Base-by-base conservation (phyloP, 23 tunicate genomes). In the Clavelina lepadiformis region DNA sequence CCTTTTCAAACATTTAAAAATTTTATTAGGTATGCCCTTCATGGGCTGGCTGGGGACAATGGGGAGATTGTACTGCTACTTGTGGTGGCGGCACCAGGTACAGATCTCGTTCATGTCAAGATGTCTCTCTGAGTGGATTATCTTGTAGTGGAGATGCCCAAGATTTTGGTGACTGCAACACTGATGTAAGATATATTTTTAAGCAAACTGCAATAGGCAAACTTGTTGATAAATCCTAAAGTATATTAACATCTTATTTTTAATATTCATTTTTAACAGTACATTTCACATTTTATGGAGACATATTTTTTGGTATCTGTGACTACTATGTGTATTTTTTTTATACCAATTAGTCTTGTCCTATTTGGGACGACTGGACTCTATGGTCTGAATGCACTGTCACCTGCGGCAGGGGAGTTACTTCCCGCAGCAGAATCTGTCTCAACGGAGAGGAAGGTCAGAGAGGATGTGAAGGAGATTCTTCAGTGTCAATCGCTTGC, bases 381-480 rank as follows among this genome's bases (percentile, higher is more conserved):
- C 19, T 35, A 15, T 80, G 87, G 87, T 59, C 72, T 15, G 49
- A 34, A 3, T 80, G 87, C 78, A 49, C 65, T 26, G 66, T 60
- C 18, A 26, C 78, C 24, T 80, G 87, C 38, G 72, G 78, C 13
- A 35, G 78, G 35, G 87, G 87, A 18, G 29, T 38, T n/a, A 72
- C 49, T 25, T 53, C 78, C 0, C 58, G 87, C 3, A 20, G 33
- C 27, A 26, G 87, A 18, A 22, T 19, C 19, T 80, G 87, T 53
- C 28, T 56, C 23, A 63, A 80, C 45, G 87, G 87, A 22, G 62
- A 53, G 1, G 44, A 6, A 24, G 87, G 87, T 22, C 35, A 72
- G 21, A 31, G 53, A 18, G 87, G 87, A 4, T 80, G 87, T 28
- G 78, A 72, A 2, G 87, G 87, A 3, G 72, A 60, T 31, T 28